Evolutionary conservation across 1,140 invertebrate species (phyloP).

Genomic region (Gonioctena quinquepunctata): DNA sequence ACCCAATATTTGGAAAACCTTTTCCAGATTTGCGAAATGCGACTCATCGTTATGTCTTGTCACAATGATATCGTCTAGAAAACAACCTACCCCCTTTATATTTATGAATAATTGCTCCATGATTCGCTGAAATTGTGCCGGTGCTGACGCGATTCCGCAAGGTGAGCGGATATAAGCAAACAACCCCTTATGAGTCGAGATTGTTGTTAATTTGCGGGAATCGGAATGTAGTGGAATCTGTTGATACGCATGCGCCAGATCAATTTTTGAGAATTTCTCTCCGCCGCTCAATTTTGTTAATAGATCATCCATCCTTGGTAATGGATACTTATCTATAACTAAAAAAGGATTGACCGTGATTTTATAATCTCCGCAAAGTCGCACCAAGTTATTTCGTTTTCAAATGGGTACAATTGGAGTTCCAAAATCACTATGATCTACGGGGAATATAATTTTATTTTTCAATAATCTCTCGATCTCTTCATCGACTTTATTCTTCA

Average conservation of each 20-base stretch:
- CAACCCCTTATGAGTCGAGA: constrained; percentile 34
- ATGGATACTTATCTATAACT: constrained; percentile 32
- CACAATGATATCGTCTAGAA: constrained; percentile 50
- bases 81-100: constrained; percentile 40
- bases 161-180: constrained; percentile 54
- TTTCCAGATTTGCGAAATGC: constrained; percentile 27
- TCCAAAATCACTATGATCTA: not conserved
- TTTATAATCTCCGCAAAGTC: constrained; percentile 40
- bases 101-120: constrained; percentile 48
- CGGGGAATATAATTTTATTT: constrained; percentile 45
- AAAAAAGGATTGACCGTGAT: constrained; percentile 40
- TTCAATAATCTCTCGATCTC: not conserved
- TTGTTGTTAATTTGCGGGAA: constrained; percentile 25
- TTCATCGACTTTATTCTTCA: not conserved
- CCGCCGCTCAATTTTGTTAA: constrained; percentile 43
- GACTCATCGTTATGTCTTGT: constrained; percentile 17
- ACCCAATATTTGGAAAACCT: constrained; percentile 30
- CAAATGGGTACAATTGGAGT: constrained; percentile 57
- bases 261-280: constrained; percentile 48
- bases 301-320: constrained; percentile 46
- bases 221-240: constrained; percentile 48
- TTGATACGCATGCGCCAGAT: constrained; percentile 53
- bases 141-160: constrained; percentile 57
- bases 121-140: constrained; percentile 53
- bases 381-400: constrained; percentile 53